A percentile compares a stretch with the other conserved stretches of the same genome.
phyloP scores from a whole-genome alignment of 2,888 invertebrate genomes.

The Lepeophtheirus nordmannii region DNA sequence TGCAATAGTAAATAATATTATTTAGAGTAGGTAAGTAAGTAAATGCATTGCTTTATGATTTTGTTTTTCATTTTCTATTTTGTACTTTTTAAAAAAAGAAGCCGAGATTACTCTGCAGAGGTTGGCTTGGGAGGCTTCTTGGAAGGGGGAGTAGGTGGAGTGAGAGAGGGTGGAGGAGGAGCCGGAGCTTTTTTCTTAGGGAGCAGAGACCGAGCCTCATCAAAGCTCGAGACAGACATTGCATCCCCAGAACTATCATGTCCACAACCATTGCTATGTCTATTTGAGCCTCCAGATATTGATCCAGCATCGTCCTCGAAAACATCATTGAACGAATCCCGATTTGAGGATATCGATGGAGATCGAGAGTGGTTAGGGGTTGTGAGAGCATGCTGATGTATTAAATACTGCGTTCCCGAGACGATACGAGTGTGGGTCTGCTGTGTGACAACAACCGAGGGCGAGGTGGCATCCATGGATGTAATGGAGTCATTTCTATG shows the following conservation, averaged over 20 bases:
- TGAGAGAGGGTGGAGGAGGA: constrained; percentile 10
- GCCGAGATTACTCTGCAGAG: too few relatives aligned
- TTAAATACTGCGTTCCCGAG: neutral
- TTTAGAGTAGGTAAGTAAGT: too few relatives aligned
- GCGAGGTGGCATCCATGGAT: neutral
- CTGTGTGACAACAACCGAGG: neutral
- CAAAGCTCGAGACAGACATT: neutral
- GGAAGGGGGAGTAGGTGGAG: neutral
- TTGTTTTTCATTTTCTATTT: too few relatives aligned
- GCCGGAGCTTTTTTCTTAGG: constrained; percentile 17
- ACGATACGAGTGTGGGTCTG: neutral
- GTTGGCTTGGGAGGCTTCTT: too few relatives aligned
- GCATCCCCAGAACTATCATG: constrained; percentile 1
- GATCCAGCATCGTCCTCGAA: neutral
- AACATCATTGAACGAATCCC: constrained; percentile 7
- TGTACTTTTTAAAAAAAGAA: too few relatives aligned
- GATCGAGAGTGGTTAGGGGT: constrained; percentile 12
- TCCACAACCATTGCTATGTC: neutral
- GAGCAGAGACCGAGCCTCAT: neutral
- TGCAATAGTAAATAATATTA: too few relatives aligned
- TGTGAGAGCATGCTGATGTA: neutral
- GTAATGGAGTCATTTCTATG: neutral
- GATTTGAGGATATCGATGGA: constrained; percentile 11
- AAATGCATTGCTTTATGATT: too few relatives aligned
- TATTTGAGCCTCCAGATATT: neutral